Evolutionary conservation across 2,113 vertebrate genomes (phyloP).

Genomic region (Clupea harengus): DNA sequence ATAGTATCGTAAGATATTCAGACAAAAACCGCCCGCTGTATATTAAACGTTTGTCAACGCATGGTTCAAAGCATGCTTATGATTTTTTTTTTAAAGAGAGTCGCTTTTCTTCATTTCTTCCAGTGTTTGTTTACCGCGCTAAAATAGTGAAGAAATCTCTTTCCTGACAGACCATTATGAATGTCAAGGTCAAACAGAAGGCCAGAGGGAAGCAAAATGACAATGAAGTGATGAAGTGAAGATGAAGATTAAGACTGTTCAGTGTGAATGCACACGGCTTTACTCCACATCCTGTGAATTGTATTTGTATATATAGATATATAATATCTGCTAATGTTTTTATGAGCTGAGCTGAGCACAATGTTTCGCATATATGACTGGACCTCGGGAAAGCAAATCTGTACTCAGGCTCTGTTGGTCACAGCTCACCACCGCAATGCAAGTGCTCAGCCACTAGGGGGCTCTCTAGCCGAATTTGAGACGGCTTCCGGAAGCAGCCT

Average conservation of each 20-base stretch:
- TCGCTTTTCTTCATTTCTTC: conserved; percentile 22
- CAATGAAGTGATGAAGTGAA: conserved; percentile 11
- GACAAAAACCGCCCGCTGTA: conserved; percentile 13
- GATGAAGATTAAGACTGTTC: too few species aligned
- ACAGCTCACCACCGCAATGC: conserved; percentile 29
- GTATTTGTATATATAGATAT: conserved; percentile 16
- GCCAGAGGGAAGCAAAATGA: not conserved
- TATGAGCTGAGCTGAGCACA: not conserved
- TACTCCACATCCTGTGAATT: conserved; percentile 10
- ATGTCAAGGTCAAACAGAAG: not conserved
- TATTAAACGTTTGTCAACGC: conserved; percentile 20
- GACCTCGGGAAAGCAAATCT: conserved; percentile 31
- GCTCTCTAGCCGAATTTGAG: not conserved
- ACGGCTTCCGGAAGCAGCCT: not conserved
- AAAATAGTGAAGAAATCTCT: not conserved
- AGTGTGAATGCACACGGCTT: conserved; percentile 11
- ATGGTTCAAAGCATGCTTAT: conserved; percentile 43
- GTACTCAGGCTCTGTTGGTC: conserved; percentile 47
- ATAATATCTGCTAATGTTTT: conserved; percentile 15
- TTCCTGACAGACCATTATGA: not conserved
- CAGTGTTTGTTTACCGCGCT: not conserved
- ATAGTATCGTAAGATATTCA: not conserved
- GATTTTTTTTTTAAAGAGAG: conserved; percentile 28
- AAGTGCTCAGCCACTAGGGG: conserved; percentile 26
- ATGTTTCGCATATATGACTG: not conserved